Conservation (phyloP, 1,140 invertebrate genomes). For the Eufriesea mexicana region DNA sequence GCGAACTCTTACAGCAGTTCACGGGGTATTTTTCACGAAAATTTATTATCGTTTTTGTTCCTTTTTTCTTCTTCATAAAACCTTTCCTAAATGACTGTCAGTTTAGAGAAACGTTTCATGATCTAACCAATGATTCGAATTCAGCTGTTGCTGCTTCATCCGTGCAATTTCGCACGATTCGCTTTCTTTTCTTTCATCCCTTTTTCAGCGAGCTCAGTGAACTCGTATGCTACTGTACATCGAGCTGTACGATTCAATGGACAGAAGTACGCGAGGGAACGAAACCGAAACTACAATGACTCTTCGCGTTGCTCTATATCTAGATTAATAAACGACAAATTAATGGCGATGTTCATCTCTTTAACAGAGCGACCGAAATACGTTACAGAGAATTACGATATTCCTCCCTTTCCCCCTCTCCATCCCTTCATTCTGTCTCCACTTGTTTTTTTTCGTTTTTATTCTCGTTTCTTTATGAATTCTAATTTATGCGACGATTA, state of each 20-base stretch:
- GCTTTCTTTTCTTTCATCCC: background rate
- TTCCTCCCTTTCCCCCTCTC: conserved; percentile 6
- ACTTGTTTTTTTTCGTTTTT: background rate
- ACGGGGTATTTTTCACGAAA: background rate
- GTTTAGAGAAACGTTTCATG: no score
- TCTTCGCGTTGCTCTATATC: background rate
- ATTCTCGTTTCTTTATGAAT: background rate
- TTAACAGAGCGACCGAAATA: conserved; percentile 65
- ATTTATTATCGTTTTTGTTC: no score
- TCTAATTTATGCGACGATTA: background rate
- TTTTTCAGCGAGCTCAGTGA: background rate
- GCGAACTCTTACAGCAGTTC: background rate
- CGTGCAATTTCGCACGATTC: background rate
- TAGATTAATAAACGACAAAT: conserved; percentile 55
- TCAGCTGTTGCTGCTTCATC: no score
- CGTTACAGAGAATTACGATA: conserved; percentile 69
- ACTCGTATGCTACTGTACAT: background rate
- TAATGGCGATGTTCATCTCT: background rate
- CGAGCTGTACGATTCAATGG: background rate
- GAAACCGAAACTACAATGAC: background rate
- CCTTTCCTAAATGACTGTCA: no score
- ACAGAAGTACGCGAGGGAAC: conserved; percentile 1
- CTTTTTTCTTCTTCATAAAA: no score
- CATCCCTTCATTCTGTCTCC: no score
- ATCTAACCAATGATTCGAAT: no score